These are phyloP conservation scores for Apotomis betuletana DNA, from an alignment of 2,888 invertebrate species.

Conservation along the genomic window DNA sequence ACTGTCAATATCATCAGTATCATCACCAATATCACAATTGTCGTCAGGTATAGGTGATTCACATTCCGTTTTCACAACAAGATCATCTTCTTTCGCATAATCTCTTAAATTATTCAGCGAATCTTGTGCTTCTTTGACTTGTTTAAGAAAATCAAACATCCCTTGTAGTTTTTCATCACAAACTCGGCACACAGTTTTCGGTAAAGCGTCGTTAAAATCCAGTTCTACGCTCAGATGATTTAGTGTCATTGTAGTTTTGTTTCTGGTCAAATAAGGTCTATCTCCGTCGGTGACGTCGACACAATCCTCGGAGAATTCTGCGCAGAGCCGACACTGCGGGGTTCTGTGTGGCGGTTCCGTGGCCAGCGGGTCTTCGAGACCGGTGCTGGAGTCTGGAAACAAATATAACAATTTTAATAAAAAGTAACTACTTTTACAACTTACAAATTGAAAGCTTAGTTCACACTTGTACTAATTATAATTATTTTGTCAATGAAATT, in stretches of 20 bases:
- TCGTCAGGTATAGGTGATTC: not conserved
- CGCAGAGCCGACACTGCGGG: slow-evolving; percentile 16
- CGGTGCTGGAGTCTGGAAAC: not conserved
- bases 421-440: too few relatives aligned
- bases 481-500: too few relatives aligned
- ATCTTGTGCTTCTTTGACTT: slow-evolving; percentile 16
- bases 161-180: slow-evolving; percentile 3
- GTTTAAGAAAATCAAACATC: slow-evolving; percentile 15
- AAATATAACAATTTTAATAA: too few relatives aligned
- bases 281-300: not conserved
- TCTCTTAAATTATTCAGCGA: not conserved
- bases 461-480: too few relatives aligned
- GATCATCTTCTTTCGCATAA: not conserved
- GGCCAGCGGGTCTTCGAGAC: not conserved
- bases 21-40: too few relatives aligned
- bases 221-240: slow-evolving; percentile 17
- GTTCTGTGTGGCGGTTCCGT: not conserved
- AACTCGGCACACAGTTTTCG: slow-evolving; percentile 6
- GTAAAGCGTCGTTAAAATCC: slow-evolving; percentile 8
- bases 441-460: too few relatives aligned
- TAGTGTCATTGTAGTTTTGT: not conserved
- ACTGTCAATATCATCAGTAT: not conserved
- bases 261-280: not conserved
- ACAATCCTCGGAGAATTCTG: not conserved
- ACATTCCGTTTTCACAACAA: slow-evolving; percentile 1